Evolutionary conservation across 2,113 vertebrate genomes (phyloP).

Genomic region (Poeciliopsis occidentalis): DNA sequence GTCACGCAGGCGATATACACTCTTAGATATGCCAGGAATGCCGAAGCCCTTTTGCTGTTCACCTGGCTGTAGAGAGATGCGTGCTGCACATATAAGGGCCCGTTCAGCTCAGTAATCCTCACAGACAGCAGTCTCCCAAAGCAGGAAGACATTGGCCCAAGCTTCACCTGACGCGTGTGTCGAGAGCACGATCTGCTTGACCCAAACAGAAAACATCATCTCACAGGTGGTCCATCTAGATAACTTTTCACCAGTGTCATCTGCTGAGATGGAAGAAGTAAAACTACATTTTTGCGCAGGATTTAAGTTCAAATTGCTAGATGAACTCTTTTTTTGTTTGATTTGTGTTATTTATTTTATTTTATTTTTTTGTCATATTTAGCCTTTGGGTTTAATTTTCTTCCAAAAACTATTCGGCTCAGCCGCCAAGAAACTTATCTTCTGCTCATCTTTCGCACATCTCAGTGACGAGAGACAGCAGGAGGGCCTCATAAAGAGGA

Average conservation of each 20-base stretch:
- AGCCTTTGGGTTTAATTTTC: background rate
- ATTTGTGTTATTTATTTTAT: background rate
- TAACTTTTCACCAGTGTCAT: slow-evolving; percentile 15
- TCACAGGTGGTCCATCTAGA: slow-evolving; percentile 58
- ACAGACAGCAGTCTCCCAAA: background rate
- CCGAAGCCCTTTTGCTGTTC: slow-evolving; percentile 60
- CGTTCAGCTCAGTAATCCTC: slow-evolving; percentile 55
- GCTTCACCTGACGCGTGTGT: slow-evolving; percentile 60
- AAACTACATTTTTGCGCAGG: background rate
- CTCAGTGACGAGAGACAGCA: slow-evolving; percentile 3
- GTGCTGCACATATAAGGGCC: slow-evolving; percentile 61
- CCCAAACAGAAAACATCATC: slow-evolving; percentile 45
- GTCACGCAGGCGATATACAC: slow-evolving; percentile 70
- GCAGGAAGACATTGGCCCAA: slow-evolving; percentile 24
- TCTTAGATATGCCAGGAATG: slow-evolving; percentile 75
- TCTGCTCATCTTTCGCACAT: background rate
- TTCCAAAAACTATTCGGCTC: background rate
- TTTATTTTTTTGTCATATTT: background rate
- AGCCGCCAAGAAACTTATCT: background rate
- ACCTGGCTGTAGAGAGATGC: slow-evolving; percentile 67
- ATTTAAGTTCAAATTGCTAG: background rate
- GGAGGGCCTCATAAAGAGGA: slow-evolving; percentile 13
- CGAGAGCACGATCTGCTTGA: slow-evolving; percentile 42
- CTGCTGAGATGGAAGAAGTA: background rate
- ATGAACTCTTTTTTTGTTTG: background rate